phyloP scores from a whole-genome alignment of 2,888 invertebrate genomes.

The Drosophila macrothrix region DNA sequence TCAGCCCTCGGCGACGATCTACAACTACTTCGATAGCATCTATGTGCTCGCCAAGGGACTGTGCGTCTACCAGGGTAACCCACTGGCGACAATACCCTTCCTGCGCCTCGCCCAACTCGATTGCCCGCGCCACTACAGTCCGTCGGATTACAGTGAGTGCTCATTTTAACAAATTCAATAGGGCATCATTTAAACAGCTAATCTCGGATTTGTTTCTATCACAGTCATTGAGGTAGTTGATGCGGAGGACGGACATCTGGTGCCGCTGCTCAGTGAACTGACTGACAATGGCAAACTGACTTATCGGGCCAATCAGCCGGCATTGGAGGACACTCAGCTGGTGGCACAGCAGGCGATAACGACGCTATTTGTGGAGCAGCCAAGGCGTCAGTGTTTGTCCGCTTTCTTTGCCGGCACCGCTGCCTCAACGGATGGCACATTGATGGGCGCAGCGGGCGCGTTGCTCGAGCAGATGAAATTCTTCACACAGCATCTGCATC shows the following conservation, averaged over 20 bases:
- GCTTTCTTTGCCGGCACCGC: conserved; percentile 68
- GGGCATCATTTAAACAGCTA: background rate
- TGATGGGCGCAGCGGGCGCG: conserved; percentile 77
- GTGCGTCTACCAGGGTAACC: conserved; percentile 89
- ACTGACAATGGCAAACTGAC: conserved; percentile 87
- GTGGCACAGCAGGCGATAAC: conserved; percentile 84
- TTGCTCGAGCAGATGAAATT: conserved; percentile 86
- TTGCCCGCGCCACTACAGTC: conserved; percentile 89
- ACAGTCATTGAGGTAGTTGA: conserved; percentile 88
- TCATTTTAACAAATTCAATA: background rate
- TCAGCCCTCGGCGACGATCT: conserved; percentile 89
- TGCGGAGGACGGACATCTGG: conserved; percentile 86
- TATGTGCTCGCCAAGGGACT: conserved; percentile 88
- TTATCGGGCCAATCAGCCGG: conserved; percentile 64
- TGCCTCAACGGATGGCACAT: conserved; percentile 69
- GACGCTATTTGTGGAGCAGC: conserved; percentile 82
- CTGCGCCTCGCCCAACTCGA: conserved; percentile 86
- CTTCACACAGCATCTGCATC: conserved; percentile 82
- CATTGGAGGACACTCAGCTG: conserved; percentile 64
- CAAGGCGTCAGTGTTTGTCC: conserved; percentile 66
- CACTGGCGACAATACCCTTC: conserved; percentile 87
- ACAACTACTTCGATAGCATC: conserved; percentile 88
- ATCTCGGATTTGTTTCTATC: background rate
- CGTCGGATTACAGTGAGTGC: conserved; percentile 89
- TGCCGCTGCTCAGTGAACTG: conserved; percentile 86